Conservation (phyloP, 2,888 invertebrate species). For the Agonopterix subpropinquella region DNA sequence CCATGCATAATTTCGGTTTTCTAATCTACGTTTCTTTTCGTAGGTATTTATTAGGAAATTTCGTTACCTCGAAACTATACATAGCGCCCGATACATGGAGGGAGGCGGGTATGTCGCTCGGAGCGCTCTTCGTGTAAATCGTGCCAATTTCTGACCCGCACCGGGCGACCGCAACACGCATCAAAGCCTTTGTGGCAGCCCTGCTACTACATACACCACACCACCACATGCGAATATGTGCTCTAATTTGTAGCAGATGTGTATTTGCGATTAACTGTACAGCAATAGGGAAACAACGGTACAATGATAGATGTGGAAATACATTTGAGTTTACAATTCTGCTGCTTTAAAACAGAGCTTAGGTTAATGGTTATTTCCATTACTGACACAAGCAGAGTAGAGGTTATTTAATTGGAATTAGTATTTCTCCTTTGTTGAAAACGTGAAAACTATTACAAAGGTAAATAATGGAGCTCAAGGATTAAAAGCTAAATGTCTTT, state of each 20-base stretch:
- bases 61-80: too few species aligned
- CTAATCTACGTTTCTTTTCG: too few species aligned
- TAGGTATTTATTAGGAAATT: too few species aligned
- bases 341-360: too few species aligned
- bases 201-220: slow-evolving; percentile 34
- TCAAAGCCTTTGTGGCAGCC: slow-evolving; percentile 62
- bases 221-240: slow-evolving; percentile 34
- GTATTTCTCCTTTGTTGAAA: slow-evolving; percentile 8
- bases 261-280: slow-evolving; percentile 14
- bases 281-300: slow-evolving; percentile 10
- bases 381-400: too few species aligned
- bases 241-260: slow-evolving; percentile 22
- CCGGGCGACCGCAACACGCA: slow-evolving; percentile 61
- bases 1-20: too few species aligned
- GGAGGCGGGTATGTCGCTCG: slow-evolving; percentile 27
- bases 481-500: too few species aligned
- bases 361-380: too few species aligned
- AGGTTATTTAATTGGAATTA: background rate
- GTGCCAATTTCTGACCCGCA: slow-evolving; percentile 65
- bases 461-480: background rate
- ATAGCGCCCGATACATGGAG: background rate
- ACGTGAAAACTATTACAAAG: background rate
- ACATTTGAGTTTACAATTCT: too few species aligned
- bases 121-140: slow-evolving; percentile 51
- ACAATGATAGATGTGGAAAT: too few species aligned